Evolutionary conservation across 1,140 invertebrate species (phyloP).

Genomic region (Stenopsyche tienmushanensis): DNA sequence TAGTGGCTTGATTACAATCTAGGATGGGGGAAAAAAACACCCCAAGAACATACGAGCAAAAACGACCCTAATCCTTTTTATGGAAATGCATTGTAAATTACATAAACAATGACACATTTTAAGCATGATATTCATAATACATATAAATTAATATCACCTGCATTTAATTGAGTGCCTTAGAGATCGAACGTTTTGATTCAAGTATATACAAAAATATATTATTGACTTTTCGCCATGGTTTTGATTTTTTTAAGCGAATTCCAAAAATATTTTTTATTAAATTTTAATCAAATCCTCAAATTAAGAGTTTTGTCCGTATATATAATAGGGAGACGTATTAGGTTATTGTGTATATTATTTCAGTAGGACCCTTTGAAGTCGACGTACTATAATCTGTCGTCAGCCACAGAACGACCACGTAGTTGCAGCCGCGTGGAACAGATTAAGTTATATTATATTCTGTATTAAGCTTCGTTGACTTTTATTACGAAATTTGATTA

Average conservation of each 20-base stretch:
- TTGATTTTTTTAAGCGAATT: too few species aligned
- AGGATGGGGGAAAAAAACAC: too few species aligned
- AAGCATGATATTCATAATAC: not conserved
- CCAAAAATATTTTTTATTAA: too few species aligned
- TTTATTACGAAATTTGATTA: not conserved
- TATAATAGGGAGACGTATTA: not conserved
- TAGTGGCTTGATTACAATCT: too few species aligned
- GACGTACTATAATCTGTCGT: too few species aligned
- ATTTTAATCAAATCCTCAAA: too few species aligned
- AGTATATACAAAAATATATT: too few species aligned
- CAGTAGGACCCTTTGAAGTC: not conserved
- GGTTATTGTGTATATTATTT: not conserved
- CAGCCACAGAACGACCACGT: not conserved
- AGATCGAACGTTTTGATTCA: too few species aligned
- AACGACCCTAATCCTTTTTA: too few species aligned
- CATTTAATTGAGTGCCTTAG: too few species aligned
- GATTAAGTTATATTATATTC: not conserved
- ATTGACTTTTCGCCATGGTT: too few species aligned
- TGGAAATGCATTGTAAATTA: not conserved
- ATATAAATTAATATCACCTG: not conserved
- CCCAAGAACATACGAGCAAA: not conserved
- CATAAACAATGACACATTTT: not conserved
- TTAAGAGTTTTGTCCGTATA: too few species aligned
- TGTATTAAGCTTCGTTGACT: not conserved
- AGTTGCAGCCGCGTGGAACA: not conserved